A percentile compares a stretch with the other conserved stretches of the same genome.
phyloP scores from a whole-genome alignment of 2,797 vertebrate species.

The Neostethus bicornis region DNA sequence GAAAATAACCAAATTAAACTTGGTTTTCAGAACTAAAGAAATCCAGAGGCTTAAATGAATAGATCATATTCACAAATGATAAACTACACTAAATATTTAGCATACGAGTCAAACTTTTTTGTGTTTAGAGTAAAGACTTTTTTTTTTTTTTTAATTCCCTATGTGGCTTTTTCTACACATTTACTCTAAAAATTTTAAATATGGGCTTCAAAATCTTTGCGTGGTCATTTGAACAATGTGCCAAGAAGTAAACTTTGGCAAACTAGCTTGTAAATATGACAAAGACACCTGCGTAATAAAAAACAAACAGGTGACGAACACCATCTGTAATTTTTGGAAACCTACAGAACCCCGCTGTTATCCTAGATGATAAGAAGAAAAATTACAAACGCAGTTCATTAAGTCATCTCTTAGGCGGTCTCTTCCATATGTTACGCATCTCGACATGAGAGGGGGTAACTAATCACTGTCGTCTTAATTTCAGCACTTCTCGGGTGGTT shows the following conservation, averaged over 20 bases:
- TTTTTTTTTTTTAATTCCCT: too few species aligned
- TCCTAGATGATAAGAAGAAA: slow-evolving; percentile 36
- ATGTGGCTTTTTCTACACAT: too few species aligned
- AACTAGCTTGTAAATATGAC: background rate
- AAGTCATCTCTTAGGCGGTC: slow-evolving; percentile 41
- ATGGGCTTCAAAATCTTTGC: slow-evolving; percentile 7
- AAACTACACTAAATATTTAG: background rate
- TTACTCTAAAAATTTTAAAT: background rate
- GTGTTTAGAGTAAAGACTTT: background rate
- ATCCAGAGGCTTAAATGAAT: slow-evolving; percentile 2
- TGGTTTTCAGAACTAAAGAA: slow-evolving; percentile 17
- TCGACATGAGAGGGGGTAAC: slow-evolving; percentile 40
- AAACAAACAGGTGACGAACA: background rate
- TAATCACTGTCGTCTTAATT: slow-evolving; percentile 54
- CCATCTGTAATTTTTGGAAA: slow-evolving; percentile 16
- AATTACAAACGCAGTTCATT: slow-evolving; percentile 47
- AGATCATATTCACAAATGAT: slow-evolving; percentile 1
- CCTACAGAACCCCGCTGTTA: slow-evolving; percentile 14
- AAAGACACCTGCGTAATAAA: background rate
- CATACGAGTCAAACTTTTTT: background rate
- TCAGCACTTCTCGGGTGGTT: slow-evolving; percentile 39
- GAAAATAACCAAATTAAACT: background rate
- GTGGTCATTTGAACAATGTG: background rate
- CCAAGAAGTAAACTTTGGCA: background rate
- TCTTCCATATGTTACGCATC: slow-evolving; percentile 48